Conservation (phyloP, 64 coral and sea anemone genomes). For the Actinia tenebrosa region DNA sequence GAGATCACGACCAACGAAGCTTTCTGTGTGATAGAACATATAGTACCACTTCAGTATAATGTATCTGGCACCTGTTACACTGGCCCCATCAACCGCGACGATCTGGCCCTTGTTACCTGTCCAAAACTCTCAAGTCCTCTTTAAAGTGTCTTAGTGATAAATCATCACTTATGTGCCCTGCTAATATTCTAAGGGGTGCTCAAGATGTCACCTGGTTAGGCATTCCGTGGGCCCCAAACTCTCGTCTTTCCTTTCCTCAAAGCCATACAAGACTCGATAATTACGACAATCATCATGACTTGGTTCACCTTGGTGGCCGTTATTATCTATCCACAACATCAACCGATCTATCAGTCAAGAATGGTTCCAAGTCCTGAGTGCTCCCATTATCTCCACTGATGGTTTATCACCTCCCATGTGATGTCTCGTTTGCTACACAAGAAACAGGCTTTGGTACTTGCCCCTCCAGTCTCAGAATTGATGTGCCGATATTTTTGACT, state of each 20-base stretch:
- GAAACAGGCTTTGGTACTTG: not conserved
- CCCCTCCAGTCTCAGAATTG: not conserved
- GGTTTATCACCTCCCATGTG: not conserved
- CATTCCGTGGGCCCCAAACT: not conserved
- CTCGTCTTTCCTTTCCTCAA: not conserved
- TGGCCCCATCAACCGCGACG: not conserved
- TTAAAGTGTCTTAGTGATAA: not conserved
- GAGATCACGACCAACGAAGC: not conserved
- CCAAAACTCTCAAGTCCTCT: not conserved
- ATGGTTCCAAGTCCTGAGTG: not conserved
- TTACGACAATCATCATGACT: not conserved
- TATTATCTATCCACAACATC: not conserved
- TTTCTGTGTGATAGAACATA: constrained; percentile 21
- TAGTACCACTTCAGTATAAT: constrained; percentile 8
- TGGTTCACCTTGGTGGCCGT: not conserved
- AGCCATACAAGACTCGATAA: not conserved
- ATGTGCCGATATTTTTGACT: not conserved
- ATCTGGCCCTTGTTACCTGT: not conserved
- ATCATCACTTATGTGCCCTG: not conserved
- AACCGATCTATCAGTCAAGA: not conserved
- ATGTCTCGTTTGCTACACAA: not conserved
- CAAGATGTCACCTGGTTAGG: constrained; percentile 19
- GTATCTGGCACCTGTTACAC: constrained; percentile 7
- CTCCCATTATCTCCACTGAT: not conserved
- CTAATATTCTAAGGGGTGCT: no score